Evolutionary conservation across 2,113 vertebrate genomes (phyloP).

Genomic region (Macrotus californicus): DNA sequence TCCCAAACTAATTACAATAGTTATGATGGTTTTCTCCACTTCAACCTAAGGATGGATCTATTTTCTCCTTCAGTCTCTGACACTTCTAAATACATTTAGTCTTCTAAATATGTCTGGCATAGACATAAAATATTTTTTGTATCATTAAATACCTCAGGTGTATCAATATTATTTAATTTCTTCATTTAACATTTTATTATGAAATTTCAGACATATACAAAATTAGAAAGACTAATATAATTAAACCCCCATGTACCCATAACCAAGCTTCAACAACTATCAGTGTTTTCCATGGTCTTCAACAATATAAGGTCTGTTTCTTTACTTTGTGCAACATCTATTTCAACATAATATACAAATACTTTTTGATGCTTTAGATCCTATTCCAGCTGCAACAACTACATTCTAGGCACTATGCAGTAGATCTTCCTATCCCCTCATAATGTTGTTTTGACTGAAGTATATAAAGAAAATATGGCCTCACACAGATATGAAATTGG

Average conservation of each 20-base stretch:
- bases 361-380: background rate
- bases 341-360: background rate
- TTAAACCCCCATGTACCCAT: background rate
- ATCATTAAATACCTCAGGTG: background rate
- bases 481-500: background rate
- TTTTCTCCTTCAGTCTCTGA: background rate
- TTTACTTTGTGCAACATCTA: background rate
- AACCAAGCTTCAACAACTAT: background rate
- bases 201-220: background rate
- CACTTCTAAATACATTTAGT: background rate
- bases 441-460: background rate
- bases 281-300: background rate
- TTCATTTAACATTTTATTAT: conserved; percentile 13
- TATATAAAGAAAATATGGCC: background rate
- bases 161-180: background rate
- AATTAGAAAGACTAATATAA: background rate
- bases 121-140: background rate
- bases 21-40: background rate
- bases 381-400: background rate
- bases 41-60: background rate
- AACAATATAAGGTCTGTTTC: background rate
- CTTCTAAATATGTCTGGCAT: background rate
- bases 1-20: background rate
- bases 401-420: background rate
- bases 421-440: background rate